phyloP scores from a whole-genome alignment of 2,888 invertebrate genomes.

The Pedicia rivosa region DNA sequence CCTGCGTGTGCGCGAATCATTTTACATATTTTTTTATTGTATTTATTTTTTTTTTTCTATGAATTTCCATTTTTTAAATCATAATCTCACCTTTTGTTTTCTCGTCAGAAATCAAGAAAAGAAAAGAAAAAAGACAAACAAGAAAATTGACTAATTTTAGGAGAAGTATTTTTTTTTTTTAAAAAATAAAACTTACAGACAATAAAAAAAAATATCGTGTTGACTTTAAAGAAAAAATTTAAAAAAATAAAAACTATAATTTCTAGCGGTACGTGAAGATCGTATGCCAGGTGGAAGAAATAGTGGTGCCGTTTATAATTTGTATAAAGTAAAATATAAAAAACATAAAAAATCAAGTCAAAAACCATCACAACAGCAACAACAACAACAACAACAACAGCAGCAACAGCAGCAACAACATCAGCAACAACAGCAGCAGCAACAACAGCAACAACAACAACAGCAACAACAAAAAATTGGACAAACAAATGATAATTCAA shows the following conservation, averaged over 20 bases:
- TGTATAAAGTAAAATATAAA: slow-evolving; percentile 98
- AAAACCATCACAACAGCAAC: slow-evolving; percentile 34
- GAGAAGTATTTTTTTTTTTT: too few relatives aligned
- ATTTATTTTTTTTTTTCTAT: too few relatives aligned
- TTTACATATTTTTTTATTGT: too few relatives aligned
- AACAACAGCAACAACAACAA: slow-evolving; percentile 21
- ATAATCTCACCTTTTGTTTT: too few relatives aligned
- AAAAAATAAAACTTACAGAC: neutral
- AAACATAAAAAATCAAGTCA: slow-evolving; percentile 82
- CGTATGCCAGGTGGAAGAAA: slow-evolving; percentile 99
- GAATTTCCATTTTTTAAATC: too few relatives aligned
- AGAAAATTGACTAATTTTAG: too few relatives aligned
- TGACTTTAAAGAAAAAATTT: neutral
- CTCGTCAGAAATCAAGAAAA: too few relatives aligned
- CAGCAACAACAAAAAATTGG: too few relatives aligned
- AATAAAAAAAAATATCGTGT: neutral
- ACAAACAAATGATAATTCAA: too few relatives aligned
- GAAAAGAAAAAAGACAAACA: too few relatives aligned
- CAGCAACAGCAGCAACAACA: slow-evolving; percentile 26
- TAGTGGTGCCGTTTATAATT: slow-evolving; percentile 95
- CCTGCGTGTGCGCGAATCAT: too few relatives aligned
- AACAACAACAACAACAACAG: slow-evolving; percentile 28
- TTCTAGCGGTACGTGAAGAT: slow-evolving; percentile 89
- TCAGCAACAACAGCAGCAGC: slow-evolving; percentile 23
- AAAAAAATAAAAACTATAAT: slow-evolving; percentile 4